Evolutionary conservation across 2,888 invertebrate genomes (phyloP).

Genomic region (Melangyna quadrimaculata): DNA sequence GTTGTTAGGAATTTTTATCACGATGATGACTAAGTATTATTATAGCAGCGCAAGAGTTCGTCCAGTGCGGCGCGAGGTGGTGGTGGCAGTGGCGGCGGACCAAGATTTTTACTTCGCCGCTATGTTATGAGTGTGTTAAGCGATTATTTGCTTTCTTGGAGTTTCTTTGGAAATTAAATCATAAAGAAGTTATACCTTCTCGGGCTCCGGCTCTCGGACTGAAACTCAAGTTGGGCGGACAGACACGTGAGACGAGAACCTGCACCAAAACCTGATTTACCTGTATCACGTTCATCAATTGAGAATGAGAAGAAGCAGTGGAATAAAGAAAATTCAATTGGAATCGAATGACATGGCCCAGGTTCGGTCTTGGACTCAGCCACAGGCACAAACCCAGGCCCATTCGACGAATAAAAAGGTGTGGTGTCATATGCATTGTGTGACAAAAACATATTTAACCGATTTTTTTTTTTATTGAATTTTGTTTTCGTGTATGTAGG

Average conservation of each 20-base stretch:
- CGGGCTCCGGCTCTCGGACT: background rate
- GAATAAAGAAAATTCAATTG: conserved; percentile 70
- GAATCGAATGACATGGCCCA: conserved; percentile 70
- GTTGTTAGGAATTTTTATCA: conserved; percentile 71
- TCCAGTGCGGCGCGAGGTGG: background rate
- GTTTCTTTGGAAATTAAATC: conserved; percentile 72
- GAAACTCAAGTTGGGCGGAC: conserved; percentile 54
- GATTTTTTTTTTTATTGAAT: conserved; percentile 25
- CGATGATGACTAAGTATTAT: conserved; percentile 71
- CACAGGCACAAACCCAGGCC: background rate
- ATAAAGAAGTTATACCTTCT: conserved; percentile 65
- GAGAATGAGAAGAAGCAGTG: conserved; percentile 52
- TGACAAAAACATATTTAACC: conserved; percentile 67
- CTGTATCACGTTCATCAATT: conserved; percentile 70
- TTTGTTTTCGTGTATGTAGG: conserved; percentile 18
- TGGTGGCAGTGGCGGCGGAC: conserved; percentile 4
- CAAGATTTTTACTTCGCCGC: conserved; percentile 63
- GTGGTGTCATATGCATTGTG: conserved; percentile 72
- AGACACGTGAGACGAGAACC: conserved; percentile 72
- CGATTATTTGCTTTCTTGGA: conserved; percentile 72
- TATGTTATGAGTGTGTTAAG: conserved; percentile 63
- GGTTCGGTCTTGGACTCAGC: background rate
- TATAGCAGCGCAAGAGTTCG: conserved; percentile 37
- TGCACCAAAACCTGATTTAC: conserved; percentile 71
- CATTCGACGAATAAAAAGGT: conserved; percentile 61